Evolutionary conservation across 2,888 invertebrate species (phyloP).

Genomic region (Rhingia campestris): DNA sequence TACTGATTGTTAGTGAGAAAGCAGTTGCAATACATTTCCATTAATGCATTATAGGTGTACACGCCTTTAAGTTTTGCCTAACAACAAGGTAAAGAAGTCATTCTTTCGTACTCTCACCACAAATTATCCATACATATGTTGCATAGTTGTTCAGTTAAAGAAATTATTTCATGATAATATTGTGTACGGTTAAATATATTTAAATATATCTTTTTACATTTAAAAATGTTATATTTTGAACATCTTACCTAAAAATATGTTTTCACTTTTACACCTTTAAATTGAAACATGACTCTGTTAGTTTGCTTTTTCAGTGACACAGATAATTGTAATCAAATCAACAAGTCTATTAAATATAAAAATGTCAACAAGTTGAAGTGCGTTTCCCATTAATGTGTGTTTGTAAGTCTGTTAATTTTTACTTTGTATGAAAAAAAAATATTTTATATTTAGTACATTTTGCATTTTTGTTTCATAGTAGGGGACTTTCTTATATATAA

Average conservation of each 20-base stretch:
- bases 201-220: slow-evolving; percentile 70
- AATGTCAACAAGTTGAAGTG: slow-evolving; percentile 62
- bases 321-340: slow-evolving; percentile 19
- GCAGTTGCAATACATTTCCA: too few relatives aligned
- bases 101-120: too few relatives aligned
- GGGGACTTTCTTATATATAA: slow-evolving; percentile 69
- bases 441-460: slow-evolving; percentile 73
- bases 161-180: slow-evolving; percentile 66
- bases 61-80: too few relatives aligned
- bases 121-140: too few relatives aligned
- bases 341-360: slow-evolving; percentile 60
- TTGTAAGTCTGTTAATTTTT: slow-evolving; percentile 53
- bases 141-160: background rate
- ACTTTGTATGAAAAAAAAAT: slow-evolving; percentile 65
- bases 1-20: too few relatives aligned
- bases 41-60: too few relatives aligned
- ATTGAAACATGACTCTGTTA: slow-evolving; percentile 48
- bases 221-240: slow-evolving; percentile 59
- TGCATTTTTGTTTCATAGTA: slow-evolving; percentile 55
- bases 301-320: slow-evolving; percentile 27
- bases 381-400: slow-evolving; percentile 54
- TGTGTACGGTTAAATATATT: slow-evolving; percentile 73
- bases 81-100: too few relatives aligned
- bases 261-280: slow-evolving; percentile 67
- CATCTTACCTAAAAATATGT: slow-evolving; percentile 70